Base-by-base conservation (phyloP, 2,797 vertebrate species). In the Ptychadena robeensis region DNA sequence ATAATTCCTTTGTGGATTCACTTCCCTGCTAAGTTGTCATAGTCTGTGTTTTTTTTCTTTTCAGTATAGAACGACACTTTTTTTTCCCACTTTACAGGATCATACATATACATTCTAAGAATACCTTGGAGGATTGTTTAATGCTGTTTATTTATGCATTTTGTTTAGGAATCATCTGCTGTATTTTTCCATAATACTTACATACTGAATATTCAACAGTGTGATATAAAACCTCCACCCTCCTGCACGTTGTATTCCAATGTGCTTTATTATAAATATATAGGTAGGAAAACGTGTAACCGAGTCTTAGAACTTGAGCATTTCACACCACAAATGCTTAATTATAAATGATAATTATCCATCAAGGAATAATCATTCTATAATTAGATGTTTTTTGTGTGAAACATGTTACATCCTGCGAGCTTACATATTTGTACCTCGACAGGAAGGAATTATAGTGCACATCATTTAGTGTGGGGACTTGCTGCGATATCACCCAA, bases 71-170 rank as follows among this genome's bases (percentile, higher is more conserved):
- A 53, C 44, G 22, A 44, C 40, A 44, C 11, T 5, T 53, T 53
- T 22, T 48, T 53, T 53, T 53, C 7, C 22, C 22, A 53, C 44
- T 38, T 38, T 38, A 4, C 37, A 8, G 44, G 44, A 53, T 53
- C 44, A 53, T 53, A 53, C 44, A 53, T 53, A 53, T 53, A n/a
- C 44, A 53, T 53, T n/a, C 44, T 8, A 53, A 53, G 44, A 53
- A 53, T 53, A 53, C 44, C 44, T 53, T 53, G 8, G 44, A 53
- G 44, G 44, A 53, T 53, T 22, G 44, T 22, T 53, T 53, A 53
- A 53, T 53, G 44, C 44, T 53, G 44, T 53, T 53, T 53, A 53
- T 53, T 53, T 53, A 53, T 53, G 44, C 44, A 53, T 53, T 53
- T 22, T 53, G 44, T 53, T 53, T 53, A 53, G 44, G 18, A 53